phyloP scores from a whole-genome alignment of 2,888 invertebrate genomes.

The Spodoptera exigua region DNA sequence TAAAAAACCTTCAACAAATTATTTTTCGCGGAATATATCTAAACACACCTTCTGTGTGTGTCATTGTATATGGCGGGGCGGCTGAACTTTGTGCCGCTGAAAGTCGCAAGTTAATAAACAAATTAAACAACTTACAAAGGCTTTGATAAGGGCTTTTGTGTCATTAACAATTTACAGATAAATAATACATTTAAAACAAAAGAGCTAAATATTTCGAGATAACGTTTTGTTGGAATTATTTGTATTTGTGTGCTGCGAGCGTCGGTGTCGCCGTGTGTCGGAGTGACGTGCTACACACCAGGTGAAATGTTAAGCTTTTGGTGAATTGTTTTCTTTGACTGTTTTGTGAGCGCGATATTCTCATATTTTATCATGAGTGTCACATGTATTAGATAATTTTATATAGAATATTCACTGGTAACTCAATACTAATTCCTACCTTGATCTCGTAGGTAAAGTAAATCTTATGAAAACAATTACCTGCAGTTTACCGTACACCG shows the following conservation, averaged over 20 bases:
- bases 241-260: conserved; percentile 9
- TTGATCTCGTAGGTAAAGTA: conserved; percentile 30
- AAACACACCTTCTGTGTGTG: conserved; percentile 6
- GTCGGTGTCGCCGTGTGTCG: too few relatives aligned
- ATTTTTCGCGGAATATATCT: too few relatives aligned
- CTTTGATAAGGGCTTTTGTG: conserved; percentile 52
- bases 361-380: too few relatives aligned
- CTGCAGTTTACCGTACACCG: conserved; percentile 36
- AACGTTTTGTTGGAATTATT: conserved; percentile 8
- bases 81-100: conserved; percentile 24
- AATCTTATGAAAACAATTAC: conserved; percentile 24
- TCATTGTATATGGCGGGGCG: not conserved
- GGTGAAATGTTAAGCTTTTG: too few relatives aligned
- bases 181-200: conserved; percentile 31
- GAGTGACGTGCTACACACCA: too few relatives aligned
- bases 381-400: too few relatives aligned
- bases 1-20: too few relatives aligned
- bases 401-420: too few relatives aligned
- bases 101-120: conserved; percentile 60
- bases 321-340: too few relatives aligned
- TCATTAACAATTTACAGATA: conserved; percentile 39
- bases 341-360: too few relatives aligned
- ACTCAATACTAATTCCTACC: conserved; percentile 16
- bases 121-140: conserved; percentile 60
- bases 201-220: conserved; percentile 10